A percentile compares a stretch with the other conserved stretches of the same genome.
phyloP scores from a whole-genome alignment of 2,113 vertebrate genomes.

The Thinocorus orbignyianus region DNA sequence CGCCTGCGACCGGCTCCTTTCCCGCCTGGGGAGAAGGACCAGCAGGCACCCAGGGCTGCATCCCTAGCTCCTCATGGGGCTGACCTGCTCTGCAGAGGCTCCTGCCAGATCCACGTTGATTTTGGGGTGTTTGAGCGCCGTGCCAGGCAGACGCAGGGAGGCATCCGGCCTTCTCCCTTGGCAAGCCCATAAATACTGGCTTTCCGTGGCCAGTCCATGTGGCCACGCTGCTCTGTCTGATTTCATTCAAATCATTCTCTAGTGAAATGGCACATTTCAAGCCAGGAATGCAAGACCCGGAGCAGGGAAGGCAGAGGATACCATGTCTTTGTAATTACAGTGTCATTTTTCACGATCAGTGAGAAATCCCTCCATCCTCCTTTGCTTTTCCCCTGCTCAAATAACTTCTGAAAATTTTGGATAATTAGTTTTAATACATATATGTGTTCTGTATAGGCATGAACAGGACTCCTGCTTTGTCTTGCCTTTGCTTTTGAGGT shows the following conservation, averaged over 20 bases:
- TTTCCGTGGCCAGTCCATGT: not conserved
- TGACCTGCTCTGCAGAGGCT: fast-evolving
- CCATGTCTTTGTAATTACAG: fast-evolving
- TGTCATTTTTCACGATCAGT: not conserved
- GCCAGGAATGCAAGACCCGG: not conserved
- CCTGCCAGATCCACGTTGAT: not conserved
- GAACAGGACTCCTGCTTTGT: not conserved
- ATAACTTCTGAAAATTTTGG: not conserved
- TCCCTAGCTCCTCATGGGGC: fast-evolving
- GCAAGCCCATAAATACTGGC: fast-evolving
- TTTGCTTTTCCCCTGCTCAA: not conserved
- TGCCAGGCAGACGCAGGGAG: too few species aligned
- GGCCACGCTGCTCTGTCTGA: fast-evolving
- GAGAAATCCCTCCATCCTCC: not conserved
- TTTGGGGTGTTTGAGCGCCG: not conserved
- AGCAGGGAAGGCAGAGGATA: not conserved
- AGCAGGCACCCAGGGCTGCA: fast-evolving
- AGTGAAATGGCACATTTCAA: not conserved
- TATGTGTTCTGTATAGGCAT: not conserved
- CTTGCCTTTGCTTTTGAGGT: not conserved
- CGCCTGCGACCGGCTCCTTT: not conserved
- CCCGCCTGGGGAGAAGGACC: not conserved
- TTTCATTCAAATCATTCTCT: not conserved
- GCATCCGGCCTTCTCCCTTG: not conserved
- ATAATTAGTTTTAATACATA: fast-evolving